Evolutionary conservation across 2,888 invertebrate species (phyloP).

Genomic region (Caprella mutica): DNA sequence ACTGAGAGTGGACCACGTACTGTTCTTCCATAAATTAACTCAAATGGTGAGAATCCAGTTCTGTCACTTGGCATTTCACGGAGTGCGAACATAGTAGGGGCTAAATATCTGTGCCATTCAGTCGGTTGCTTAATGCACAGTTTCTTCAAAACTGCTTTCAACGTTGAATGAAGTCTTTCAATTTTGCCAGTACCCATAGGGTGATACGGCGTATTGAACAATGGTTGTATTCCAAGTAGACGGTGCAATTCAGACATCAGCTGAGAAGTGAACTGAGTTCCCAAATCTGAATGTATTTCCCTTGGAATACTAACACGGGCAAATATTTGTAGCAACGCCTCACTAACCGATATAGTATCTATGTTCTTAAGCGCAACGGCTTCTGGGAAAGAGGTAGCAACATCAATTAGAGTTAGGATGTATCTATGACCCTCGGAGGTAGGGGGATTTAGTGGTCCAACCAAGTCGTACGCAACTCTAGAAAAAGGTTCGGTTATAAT

Average conservation of each 20-base stretch:
- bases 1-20: slow-evolving; percentile 9
- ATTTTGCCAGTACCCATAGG: slow-evolving; percentile 1
- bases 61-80: slow-evolving; percentile 12
- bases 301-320: neutral
- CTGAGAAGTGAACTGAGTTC: neutral
- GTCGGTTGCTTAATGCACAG: neutral
- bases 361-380: slow-evolving; percentile 5
- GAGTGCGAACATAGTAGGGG: slow-evolving; percentile 6
- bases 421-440: too few relatives aligned
- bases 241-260: neutral
- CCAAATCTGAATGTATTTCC: neutral
- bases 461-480: too few relatives aligned
- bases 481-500: too few relatives aligned
- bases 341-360: neutral
- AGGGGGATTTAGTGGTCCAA: too few relatives aligned
- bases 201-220: slow-evolving; percentile 10
- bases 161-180: slow-evolving; percentile 6
- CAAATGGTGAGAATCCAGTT: slow-evolving; percentile 14
- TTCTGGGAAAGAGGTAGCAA: slow-evolving; percentile 4
- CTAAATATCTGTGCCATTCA: neutral
- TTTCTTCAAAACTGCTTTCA: neutral
- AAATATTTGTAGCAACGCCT: neutral
- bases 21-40: slow-evolving; percentile 3
- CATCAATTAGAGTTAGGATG: slow-evolving; percentile 11
- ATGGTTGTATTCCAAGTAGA: neutral